A percentile compares a stretch with the other conserved stretches of the same genome.
Evolutionary conservation across 2,888 invertebrate genomes (phyloP).

Genomic region (Drosophila affinis): DNA sequence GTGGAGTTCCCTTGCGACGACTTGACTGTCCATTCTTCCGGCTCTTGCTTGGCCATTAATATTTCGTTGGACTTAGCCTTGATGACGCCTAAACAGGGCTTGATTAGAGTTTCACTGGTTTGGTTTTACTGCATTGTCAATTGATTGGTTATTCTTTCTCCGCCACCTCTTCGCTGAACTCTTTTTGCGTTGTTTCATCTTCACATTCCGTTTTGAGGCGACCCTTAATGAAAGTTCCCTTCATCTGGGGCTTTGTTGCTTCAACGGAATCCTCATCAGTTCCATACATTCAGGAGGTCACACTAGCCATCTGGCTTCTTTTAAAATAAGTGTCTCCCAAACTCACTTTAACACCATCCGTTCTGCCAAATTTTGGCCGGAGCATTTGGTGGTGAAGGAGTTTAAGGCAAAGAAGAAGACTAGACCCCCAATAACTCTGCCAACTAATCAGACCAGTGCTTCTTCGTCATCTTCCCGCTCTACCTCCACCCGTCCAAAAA

Average conservation of each 20-base stretch:
- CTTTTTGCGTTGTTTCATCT: neutral
- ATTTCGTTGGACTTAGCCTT: constrained; percentile 21
- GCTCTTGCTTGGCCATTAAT: neutral
- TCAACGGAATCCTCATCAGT: too few species aligned
- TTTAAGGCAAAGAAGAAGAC: too few species aligned
- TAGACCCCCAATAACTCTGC: too few species aligned
- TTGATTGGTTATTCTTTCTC: neutral
- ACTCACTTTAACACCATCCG: too few species aligned
- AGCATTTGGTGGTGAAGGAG: too few species aligned
- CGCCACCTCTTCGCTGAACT: neutral
- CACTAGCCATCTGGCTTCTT: too few species aligned
- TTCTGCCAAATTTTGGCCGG: too few species aligned
- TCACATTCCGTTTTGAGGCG: constrained; percentile 7
- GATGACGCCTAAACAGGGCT: constrained; percentile 1
- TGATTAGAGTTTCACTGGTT: constrained; percentile 34
- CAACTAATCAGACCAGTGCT: too few species aligned
- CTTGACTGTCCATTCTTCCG: constrained; percentile 6
- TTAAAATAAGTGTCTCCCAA: too few species aligned
- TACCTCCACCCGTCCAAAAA: too few species aligned
- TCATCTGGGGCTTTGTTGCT: constrained; percentile 10
- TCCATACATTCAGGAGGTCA: too few species aligned
- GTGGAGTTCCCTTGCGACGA: constrained; percentile 33
- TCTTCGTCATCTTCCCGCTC: too few species aligned
- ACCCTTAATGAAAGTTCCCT: constrained; percentile 46
- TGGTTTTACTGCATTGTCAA: constrained; percentile 15